Evolutionary conservation across 2,113 vertebrate species (phyloP), one percentile per base, ranked within the genome.

Genomic region (Martes martes): DNA sequence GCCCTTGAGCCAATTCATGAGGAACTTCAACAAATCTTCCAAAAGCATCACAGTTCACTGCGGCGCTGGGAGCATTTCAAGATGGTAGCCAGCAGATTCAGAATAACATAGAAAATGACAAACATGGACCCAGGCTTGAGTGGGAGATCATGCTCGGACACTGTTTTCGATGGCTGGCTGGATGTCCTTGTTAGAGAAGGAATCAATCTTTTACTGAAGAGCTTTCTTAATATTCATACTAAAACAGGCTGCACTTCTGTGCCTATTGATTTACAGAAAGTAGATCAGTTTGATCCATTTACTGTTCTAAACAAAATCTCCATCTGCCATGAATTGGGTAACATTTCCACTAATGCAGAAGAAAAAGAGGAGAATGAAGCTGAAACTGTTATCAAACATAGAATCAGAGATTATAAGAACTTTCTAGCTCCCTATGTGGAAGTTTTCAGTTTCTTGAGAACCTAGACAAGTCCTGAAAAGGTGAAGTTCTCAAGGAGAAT

Each of bases 121-220:
- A 59, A 24, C 94, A 13, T 47, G 84, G 92, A 57, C 50, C 33
- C 13, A 50, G 98, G 82, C 98, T 98, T 0, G 99, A 99, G 57
- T 99, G 98, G 97, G 99, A 99, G 98, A 99, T 99, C 90, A 99
- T 99, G 99, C 98, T 99, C 91, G 99, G 99, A 97, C 99, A 99
- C 98, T 99, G 99, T 98, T 99, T 99, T 98, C 99, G 99, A 2
- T 99, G 99, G 7, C 99, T 99, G 99, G 7, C 99, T 99, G 2
- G 99, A 99, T 86, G 98, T 99, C 45, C 99, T 99, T 1, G 99
- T 99, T 98, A 99, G 99, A 97, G 99, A 99, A 98, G 99, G 99
- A 2, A 96, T 99, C 1, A 99, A 99, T 96, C 99, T 99, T 91
- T 98, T 99, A 95, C 98, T 99, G 90, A 99, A 99, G 98, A 99